Conservation (phyloP, 2,113 vertebrate genomes). For the Hepsetus odoe region DNA sequence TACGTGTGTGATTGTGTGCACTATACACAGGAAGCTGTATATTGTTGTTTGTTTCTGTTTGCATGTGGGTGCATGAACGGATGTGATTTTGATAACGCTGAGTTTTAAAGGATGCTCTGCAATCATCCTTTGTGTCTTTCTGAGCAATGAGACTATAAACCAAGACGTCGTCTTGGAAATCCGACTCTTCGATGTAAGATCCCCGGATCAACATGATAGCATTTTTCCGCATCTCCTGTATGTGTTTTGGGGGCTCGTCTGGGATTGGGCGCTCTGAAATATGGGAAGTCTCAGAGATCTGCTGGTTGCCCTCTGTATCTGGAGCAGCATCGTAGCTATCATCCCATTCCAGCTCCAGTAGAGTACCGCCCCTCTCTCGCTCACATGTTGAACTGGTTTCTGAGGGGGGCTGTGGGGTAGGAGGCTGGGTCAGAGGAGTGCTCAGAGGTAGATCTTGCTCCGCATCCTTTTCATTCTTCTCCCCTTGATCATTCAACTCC, state of each 20-base stretch:
- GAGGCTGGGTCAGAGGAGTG: constrained; percentile 40
- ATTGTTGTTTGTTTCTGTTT: constrained; percentile 7
- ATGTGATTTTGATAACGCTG: background rate
- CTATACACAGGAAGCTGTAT: background rate
- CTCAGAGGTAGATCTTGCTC: constrained; percentile 1
- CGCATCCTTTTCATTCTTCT: constrained; percentile 28
- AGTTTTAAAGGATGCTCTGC: constrained; percentile 61
- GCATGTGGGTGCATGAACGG: constrained; percentile 5
- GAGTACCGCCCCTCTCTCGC: constrained; percentile 66
- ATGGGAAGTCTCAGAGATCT: background rate
- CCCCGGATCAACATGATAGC: constrained; percentile 86
- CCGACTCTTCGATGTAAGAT: constrained; percentile 89
- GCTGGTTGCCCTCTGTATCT: constrained; percentile 62
- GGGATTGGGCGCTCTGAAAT: constrained; percentile 30
- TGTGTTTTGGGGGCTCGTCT: constrained; percentile 81
- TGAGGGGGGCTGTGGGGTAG: constrained; percentile 45
- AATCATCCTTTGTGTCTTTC: constrained; percentile 72
- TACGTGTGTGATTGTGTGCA: background rate
- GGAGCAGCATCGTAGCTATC: constrained; percentile 86
- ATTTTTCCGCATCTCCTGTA: constrained; percentile 90
- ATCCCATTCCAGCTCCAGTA: constrained; percentile 91
- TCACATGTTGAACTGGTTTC: constrained; percentile 54
- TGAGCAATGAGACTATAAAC: constrained; percentile 89
- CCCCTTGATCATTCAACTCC: constrained; percentile 56
- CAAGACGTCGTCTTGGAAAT: constrained; percentile 91